Evolutionary conservation across 2,113 vertebrate species (phyloP).

Genomic region (Agapornis roseicollis): DNA sequence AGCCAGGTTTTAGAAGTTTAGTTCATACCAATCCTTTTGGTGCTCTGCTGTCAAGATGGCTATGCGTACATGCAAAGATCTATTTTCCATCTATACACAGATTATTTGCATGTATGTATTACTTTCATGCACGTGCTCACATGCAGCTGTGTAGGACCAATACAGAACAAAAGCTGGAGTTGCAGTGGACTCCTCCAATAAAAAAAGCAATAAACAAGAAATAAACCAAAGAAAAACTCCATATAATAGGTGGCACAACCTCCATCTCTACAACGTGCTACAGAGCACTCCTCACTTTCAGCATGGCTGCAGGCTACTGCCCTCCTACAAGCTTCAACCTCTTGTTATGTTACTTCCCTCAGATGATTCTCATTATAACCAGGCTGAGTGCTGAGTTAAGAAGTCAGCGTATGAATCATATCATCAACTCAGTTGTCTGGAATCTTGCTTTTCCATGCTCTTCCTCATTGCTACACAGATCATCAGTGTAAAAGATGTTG

Average conservation of each 20-base stretch:
- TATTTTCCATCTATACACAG: not conserved
- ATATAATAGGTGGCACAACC: not conserved
- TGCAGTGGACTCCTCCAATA: not conserved
- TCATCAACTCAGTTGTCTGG: not conserved
- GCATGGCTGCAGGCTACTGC: not conserved
- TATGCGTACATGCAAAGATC: not conserved
- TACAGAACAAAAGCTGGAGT: not conserved
- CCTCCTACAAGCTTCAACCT: not conserved
- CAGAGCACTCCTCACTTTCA: not conserved
- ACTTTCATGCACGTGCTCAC: not conserved
- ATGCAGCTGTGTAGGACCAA: not conserved
- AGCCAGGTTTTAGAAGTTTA: not conserved
- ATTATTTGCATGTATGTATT: not conserved
- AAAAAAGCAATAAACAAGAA: not conserved
- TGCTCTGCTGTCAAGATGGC: not conserved
- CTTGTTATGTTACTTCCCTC: not conserved
- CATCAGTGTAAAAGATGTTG: not conserved
- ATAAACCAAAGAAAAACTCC: not conserved
- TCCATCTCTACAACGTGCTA: not conserved
- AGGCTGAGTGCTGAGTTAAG: not conserved
- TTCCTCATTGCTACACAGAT: not conserved
- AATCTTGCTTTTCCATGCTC: slow-evolving; percentile 11
- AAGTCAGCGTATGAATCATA: slow-evolving; percentile 10
- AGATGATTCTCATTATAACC: slow-evolving; percentile 29
- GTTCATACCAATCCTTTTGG: not conserved